These are phyloP conservation scores for Sebastes iracundus DNA, from an alignment of 2,797 vertebrate genomes.

Conservation along the genomic window DNA sequence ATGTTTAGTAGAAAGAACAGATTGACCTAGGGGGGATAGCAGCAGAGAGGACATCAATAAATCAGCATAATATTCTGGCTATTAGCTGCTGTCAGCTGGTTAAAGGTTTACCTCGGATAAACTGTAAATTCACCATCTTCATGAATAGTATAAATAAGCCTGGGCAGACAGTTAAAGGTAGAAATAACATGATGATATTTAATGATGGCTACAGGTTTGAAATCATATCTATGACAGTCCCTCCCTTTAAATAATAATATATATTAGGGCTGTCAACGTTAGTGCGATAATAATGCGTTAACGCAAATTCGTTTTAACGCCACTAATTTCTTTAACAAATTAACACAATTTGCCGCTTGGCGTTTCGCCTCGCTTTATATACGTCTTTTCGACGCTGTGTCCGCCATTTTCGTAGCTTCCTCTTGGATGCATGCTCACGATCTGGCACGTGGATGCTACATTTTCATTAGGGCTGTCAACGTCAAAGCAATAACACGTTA, in stretches of 20 bases:
- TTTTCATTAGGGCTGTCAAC: too few relatives aligned
- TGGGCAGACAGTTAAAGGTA: not conserved
- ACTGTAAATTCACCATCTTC: not conserved
- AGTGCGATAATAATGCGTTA: too few relatives aligned
- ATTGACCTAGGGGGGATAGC: conserved; percentile 85
- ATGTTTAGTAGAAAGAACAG: conserved; percentile 97
- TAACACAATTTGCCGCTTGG: too few relatives aligned
- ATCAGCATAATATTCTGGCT: not conserved
- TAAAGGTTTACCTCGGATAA: not conserved
- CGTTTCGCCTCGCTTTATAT: too few relatives aligned
- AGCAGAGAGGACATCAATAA: not conserved
- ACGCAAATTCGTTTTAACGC: too few relatives aligned
- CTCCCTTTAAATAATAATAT: not conserved
- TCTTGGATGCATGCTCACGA: too few relatives aligned
- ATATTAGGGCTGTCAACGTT: not conserved
- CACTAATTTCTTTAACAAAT: too few relatives aligned
- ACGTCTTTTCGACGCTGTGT: too few relatives aligned
- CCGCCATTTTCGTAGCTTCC: too few relatives aligned
- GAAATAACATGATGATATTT: not conserved
- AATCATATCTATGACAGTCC: not conserved
- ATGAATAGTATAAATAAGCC: not conserved
- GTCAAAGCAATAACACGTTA: too few relatives aligned
- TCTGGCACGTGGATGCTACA: too few relatives aligned
- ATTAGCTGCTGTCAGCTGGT: not conserved
- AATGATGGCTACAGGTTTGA: not conserved